Conservation (phyloP, 2,888 invertebrate genomes). For the Agelastica alni region DNA sequence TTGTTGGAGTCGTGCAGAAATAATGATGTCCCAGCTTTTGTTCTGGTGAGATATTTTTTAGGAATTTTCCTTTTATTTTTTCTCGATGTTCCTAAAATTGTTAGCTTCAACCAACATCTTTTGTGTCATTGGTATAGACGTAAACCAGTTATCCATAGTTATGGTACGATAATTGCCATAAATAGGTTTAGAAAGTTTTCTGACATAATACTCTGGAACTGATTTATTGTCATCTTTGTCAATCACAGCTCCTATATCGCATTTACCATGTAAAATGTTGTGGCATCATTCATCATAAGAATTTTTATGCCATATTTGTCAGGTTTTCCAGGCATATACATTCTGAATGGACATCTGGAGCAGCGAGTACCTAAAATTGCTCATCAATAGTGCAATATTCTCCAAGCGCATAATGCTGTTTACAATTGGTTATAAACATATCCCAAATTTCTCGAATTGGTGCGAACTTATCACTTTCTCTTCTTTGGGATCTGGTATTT, state of each 20-base stretch:
- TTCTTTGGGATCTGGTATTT: too few species aligned
- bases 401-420: not conserved
- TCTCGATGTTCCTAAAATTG: not conserved
- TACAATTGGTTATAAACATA: too few species aligned
- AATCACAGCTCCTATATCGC: not conserved
- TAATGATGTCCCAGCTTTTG: too few species aligned
- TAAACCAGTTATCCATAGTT: not conserved
- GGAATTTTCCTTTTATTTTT: not conserved
- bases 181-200: not conserved
- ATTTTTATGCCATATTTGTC: not conserved
- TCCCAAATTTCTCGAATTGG: too few species aligned
- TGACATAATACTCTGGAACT: not conserved
- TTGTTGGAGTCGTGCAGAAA: too few species aligned
- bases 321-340: not conserved
- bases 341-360: not conserved
- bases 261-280: not conserved
- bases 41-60: too few species aligned
- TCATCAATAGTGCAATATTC: not conserved
- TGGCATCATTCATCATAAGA: not conserved
- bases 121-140: not conserved
- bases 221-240: not conserved
- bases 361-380: not conserved
- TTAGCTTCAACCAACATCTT: not conserved
- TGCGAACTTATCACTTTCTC: too few species aligned
- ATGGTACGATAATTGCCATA: not conserved